phyloP scores from a whole-genome alignment of 2,888 invertebrate genomes.

The Busseola fusca region DNA sequence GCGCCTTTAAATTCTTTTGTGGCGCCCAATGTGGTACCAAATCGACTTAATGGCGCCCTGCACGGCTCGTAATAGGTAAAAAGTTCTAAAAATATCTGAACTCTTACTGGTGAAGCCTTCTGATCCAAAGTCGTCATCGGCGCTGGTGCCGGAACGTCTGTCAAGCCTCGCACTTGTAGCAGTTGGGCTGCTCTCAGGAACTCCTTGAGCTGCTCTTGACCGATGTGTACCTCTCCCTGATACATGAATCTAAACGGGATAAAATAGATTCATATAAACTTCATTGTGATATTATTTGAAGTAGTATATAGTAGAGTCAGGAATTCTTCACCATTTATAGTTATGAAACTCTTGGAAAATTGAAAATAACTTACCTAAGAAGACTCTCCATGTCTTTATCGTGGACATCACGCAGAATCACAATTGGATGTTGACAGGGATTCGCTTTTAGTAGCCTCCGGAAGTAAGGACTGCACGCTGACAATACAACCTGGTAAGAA shows the following conservation, averaged over 20 bases:
- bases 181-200: slow-evolving; percentile 96
- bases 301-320: not conserved
- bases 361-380: slow-evolving; percentile 88
- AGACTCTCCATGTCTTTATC: slow-evolving; percentile 96
- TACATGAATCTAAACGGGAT: slow-evolving; percentile 93
- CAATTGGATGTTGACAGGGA: slow-evolving; percentile 97
- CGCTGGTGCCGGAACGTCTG: slow-evolving; percentile 92
- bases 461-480: slow-evolving; percentile 98
- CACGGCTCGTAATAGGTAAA: slow-evolving; percentile 2
- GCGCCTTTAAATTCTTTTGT: not conserved
- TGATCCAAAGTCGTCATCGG: slow-evolving; percentile 88
- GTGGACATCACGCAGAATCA: slow-evolving; percentile 95
- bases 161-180: slow-evolving; percentile 95
- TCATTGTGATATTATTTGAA: not conserved
- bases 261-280: not conserved
- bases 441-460: slow-evolving; percentile 95
- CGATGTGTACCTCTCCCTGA: slow-evolving; percentile 96
- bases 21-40: slow-evolving; percentile 7
- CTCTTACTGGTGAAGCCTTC: slow-evolving; percentile 92
- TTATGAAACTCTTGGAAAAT: not conserved
- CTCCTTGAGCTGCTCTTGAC: slow-evolving; percentile 95
- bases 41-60: slow-evolving; percentile 45
- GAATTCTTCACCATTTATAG: not conserved
- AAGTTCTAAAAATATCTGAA: not conserved
- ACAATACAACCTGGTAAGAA: slow-evolving; percentile 91